Evolutionary conservation across 2,113 vertebrate genomes (phyloP).

Genomic region (Peromyscus maniculatus): DNA sequence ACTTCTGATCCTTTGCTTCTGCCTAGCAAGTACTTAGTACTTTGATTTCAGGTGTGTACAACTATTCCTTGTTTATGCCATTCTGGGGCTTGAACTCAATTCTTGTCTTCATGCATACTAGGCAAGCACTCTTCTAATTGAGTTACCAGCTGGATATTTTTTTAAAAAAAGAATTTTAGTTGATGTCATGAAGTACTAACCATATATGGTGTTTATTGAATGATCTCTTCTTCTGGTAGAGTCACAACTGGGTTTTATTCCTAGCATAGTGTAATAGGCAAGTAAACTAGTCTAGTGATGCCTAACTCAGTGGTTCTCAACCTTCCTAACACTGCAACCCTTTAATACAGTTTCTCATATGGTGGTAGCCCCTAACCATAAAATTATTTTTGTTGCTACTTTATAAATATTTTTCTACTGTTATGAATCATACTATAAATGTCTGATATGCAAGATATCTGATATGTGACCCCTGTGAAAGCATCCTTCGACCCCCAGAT

Average conservation of each 20-base stretch:
- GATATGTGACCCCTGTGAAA: neutral
- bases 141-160: neutral
- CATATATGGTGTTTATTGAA: neutral
- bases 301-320: neutral
- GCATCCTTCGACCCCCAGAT: neutral
- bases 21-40: neutral
- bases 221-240: neutral
- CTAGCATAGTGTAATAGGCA: neutral
- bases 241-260: neutral
- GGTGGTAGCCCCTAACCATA: neutral
- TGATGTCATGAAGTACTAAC: neutral
- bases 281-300: neutral
- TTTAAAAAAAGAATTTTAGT: neutral
- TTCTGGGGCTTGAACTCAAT: neutral
- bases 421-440: neutral
- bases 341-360: neutral
- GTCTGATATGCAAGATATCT: neutral
- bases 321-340: neutral
- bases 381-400: neutral
- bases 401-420: neutral
- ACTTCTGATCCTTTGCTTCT: neutral
- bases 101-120: neutral
- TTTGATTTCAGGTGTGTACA: neutral
- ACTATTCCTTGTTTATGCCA: neutral
- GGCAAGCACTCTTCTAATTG: neutral